Base-by-base conservation (phyloP, 2,113 vertebrate genomes). In the Chrysochloris asiatica region DNA sequence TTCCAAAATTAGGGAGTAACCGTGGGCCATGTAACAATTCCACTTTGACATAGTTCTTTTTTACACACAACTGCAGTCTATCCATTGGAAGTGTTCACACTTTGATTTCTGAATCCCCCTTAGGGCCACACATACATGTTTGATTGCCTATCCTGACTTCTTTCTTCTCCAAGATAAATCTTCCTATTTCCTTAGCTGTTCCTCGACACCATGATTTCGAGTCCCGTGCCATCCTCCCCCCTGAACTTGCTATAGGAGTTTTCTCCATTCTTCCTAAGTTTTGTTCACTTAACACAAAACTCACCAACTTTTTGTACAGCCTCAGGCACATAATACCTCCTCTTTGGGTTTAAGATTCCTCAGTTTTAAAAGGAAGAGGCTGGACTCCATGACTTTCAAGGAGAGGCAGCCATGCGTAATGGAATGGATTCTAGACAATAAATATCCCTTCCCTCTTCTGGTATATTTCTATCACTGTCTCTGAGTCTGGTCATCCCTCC, bases 281-380 rank as follows among this genome's bases (percentile, higher is more conserved):
- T 79, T 45, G 4, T 84, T 89, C 38, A 43, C 78, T n/a, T n/a
- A 71, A 87, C 8, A 67, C 26, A 65, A 61, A 85, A 59, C 6
- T 47, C 91, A 69, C 1, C 30, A 69, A 89, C 17, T 41, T 30
- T 1, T 12, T 45, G 19, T 4, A 67, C 47, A 28, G 83, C 14
- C 4, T 79, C n/a, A 78, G 22, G 33, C 24, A 73, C 26, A 47
- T 48, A 7, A 17, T 59, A 16, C 45, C 8, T 78, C 52, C 43
- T 88, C 54, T 89, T 56, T 9, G 28, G 22, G 50, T 2, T 59
- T n/a, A 67, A 85, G n/a, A 80, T 59, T 78, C 71, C 28, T 83
- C 61, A 45, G 21, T 88, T 87, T 96, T 43, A 67, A 88, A 95
- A 82, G 22, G 43, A 88, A 12, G 54, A 91, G 73, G n/a, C 2